Conservation (phyloP, 2,888 invertebrate genomes). For the Callyntrura guangdongensis region DNA sequence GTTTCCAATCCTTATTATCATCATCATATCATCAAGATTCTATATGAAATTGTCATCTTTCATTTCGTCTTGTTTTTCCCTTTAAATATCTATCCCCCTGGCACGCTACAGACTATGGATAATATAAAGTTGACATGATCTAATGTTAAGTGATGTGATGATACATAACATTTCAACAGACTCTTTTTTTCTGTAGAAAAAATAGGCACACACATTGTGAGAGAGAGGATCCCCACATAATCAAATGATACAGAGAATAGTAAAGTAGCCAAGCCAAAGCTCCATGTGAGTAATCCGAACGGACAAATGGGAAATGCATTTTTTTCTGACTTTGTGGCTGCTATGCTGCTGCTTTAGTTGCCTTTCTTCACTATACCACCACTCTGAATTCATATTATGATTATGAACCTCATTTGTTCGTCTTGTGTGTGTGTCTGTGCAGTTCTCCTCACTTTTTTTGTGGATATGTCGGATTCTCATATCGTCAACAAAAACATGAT, state of each 20-base stretch:
- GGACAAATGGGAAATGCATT: slow-evolving; percentile 61
- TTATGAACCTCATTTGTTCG: background rate
- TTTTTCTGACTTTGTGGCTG: slow-evolving; percentile 41
- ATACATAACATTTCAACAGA: slow-evolving; percentile 54
- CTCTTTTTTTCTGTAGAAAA: background rate
- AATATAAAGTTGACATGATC: slow-evolving; percentile 31
- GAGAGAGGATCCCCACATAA: background rate
- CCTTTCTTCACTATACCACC: background rate
- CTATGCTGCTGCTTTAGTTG: background rate
- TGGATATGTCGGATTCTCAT: slow-evolving; percentile 58
- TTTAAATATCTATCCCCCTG: background rate
- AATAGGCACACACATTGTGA: background rate
- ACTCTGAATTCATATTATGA: background rate
- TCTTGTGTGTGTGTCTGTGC: background rate
- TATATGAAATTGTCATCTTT: slow-evolving; percentile 49
- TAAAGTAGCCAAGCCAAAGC: background rate
- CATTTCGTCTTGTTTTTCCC: slow-evolving; percentile 34
- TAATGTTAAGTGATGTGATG: slow-evolving; percentile 50
- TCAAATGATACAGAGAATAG: slow-evolving; percentile 47
- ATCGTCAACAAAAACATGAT: slow-evolving; percentile 61
- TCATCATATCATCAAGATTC: background rate
- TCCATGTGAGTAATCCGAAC: slow-evolving; percentile 39
- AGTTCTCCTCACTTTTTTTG: slow-evolving; percentile 12
- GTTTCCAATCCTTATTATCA: background rate
- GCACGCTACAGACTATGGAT: background rate